phyloP scores from a whole-genome alignment of 2,113 vertebrate genomes.

The Anhinga anhinga region DNA sequence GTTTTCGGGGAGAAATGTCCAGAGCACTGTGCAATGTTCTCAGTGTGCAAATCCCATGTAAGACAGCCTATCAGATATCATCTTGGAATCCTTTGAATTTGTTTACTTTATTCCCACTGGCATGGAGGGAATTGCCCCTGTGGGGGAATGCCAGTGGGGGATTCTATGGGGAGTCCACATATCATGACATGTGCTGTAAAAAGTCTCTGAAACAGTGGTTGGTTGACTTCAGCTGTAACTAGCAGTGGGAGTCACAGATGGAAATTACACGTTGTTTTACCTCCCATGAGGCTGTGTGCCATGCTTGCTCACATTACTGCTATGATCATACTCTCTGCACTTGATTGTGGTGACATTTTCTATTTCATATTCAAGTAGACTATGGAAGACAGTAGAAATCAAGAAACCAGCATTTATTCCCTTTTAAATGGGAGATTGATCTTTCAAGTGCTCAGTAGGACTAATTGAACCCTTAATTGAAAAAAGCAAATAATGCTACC shows the following conservation, averaged over 20 bases:
- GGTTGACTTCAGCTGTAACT: neutral
- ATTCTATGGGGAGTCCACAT: neutral
- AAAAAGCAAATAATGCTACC: neutral
- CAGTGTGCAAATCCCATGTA: neutral
- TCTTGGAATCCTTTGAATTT: neutral
- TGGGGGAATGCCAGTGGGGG: too few relatives aligned
- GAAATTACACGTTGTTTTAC: neutral
- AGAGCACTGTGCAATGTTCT: neutral
- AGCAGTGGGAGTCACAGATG: neutral
- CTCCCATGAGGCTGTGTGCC: neutral
- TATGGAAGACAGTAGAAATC: neutral
- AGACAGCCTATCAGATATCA: neutral
- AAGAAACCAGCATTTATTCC: neutral
- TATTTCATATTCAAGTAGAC: neutral
- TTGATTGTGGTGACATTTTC: neutral
- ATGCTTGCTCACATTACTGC: neutral
- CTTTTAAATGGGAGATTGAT: neutral
- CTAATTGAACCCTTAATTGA: neutral
- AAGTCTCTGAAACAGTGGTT: neutral
- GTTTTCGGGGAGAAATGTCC: neutral
- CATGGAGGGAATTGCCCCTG: neutral
- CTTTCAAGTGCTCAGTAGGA: neutral
- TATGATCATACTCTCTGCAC: neutral
- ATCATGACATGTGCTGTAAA: neutral
- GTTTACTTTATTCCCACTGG: neutral